Percentiles rank a stretch among this genome's conserved stretches.
phyloP scores from a whole-genome alignment of 1,140 invertebrate species.

The Tyrophagus putrescentiae region DNA sequence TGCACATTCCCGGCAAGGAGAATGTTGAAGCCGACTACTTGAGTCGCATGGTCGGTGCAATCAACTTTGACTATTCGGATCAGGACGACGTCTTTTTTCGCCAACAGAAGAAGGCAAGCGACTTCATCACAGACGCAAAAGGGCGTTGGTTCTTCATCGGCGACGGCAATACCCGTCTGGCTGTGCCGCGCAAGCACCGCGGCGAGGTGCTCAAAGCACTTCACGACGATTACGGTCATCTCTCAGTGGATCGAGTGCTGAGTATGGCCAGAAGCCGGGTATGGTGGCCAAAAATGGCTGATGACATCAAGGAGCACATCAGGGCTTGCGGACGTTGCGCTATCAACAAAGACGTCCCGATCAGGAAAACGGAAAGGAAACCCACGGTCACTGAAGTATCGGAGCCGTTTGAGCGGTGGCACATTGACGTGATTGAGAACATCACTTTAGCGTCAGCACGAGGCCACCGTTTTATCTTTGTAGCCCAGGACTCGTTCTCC shows the following conservation, averaged over 20 bases:
- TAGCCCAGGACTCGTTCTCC: background rate
- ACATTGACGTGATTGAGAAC: background rate
- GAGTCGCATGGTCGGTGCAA: no score
- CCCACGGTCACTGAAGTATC: background rate
- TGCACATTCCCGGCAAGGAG: no score
- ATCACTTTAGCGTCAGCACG: background rate
- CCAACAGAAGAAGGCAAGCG: background rate
- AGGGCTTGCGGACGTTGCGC: background rate
- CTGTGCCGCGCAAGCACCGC: background rate
- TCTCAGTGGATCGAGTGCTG: background rate
- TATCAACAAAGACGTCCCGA: background rate
- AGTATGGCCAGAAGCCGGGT: background rate
- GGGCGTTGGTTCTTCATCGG: background rate
- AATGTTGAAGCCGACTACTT: no score
- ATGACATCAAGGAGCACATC: background rate
- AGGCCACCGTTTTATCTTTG: background rate
- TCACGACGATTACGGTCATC: background rate
- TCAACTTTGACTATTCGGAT: background rate
- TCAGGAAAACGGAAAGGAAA: background rate
- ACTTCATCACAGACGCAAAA: background rate
- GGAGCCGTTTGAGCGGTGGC: background rate
- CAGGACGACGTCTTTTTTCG: background rate
- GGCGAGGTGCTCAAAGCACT: background rate
- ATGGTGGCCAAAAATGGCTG: background rate
- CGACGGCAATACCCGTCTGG: background rate